phyloP scores from a whole-genome alignment of 2,888 invertebrate species.

The Aelia acuminata region DNA sequence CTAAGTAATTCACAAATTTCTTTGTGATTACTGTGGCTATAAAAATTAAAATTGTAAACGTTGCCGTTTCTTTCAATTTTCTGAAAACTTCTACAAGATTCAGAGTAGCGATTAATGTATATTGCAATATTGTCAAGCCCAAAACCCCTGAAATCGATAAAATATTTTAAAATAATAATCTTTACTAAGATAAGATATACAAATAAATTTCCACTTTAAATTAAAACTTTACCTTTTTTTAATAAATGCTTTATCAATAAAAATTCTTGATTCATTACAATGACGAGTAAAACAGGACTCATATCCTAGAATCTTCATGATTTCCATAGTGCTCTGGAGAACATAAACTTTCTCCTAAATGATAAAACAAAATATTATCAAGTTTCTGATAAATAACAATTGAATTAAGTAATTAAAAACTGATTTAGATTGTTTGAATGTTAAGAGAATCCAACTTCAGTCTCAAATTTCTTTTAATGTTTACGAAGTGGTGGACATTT shows the following conservation, averaged over 20 bases:
- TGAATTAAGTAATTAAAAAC: not conserved
- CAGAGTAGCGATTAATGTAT: not conserved
- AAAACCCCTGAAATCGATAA: constrained; percentile 27
- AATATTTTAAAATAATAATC: constrained; percentile 3
- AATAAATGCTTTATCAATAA: constrained; percentile 39
- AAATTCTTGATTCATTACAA: constrained; percentile 32
- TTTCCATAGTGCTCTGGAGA: not conserved
- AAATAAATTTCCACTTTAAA: not conserved
- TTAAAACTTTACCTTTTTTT: constrained; percentile 21
- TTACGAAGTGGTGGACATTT: too few species aligned
- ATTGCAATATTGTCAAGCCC: constrained; percentile 1
- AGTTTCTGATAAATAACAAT: not conserved
- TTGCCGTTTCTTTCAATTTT: constrained; percentile 8
- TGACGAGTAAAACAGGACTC: constrained; percentile 9
- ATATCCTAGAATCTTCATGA: constrained; percentile 14
- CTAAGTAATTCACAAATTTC: constrained; percentile 35
- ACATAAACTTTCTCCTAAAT: constrained; percentile 33
- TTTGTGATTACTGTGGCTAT: constrained; percentile 21
- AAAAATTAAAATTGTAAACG: not conserved
- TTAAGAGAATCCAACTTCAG: too few species aligned
- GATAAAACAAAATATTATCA: not conserved
- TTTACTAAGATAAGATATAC: not conserved
- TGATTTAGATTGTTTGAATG: too few species aligned
- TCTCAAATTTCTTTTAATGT: too few species aligned
- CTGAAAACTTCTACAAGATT: constrained; percentile 12